Evolutionary conservation across 2,113 vertebrate genomes (phyloP).

Genomic region (Copsychus sechellarum): DNA sequence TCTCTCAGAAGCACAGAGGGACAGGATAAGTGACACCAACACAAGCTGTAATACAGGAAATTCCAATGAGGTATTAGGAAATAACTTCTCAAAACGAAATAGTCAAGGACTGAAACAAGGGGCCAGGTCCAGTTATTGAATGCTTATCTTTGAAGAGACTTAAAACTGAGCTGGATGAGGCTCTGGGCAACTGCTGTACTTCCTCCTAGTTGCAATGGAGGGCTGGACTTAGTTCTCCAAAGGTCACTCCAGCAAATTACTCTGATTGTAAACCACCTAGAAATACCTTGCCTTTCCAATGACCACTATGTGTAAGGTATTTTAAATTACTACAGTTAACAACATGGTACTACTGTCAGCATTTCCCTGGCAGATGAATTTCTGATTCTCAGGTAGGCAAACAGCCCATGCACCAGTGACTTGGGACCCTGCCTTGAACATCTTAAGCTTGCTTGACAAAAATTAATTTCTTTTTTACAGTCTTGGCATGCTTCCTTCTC

Average conservation of each 20-base stretch:
- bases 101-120: not conserved
- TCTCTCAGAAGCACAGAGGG: not conserved
- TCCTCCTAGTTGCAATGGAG: not conserved
- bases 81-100: not conserved
- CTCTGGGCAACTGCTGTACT: not conserved
- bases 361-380: not conserved
- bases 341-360: not conserved
- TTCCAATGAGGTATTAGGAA: slow-evolving; percentile 25
- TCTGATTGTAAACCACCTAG: not conserved
- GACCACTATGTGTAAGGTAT: not conserved
- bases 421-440: not conserved
- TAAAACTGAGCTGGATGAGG: not conserved
- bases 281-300: not conserved
- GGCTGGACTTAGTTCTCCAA: not conserved
- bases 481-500: not conserved
- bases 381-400: not conserved
- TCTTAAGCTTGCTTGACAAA: not conserved
- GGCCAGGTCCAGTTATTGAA: not conserved
- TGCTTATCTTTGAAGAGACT: not conserved
- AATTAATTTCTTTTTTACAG: not conserved
- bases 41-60: not conserved
- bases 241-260: not conserved
- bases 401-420: not conserved
- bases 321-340: not conserved
- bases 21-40: not conserved